Evolutionary conservation across 2,888 invertebrate genomes (phyloP).

Genomic region (Leucophora obtusa): DNA sequence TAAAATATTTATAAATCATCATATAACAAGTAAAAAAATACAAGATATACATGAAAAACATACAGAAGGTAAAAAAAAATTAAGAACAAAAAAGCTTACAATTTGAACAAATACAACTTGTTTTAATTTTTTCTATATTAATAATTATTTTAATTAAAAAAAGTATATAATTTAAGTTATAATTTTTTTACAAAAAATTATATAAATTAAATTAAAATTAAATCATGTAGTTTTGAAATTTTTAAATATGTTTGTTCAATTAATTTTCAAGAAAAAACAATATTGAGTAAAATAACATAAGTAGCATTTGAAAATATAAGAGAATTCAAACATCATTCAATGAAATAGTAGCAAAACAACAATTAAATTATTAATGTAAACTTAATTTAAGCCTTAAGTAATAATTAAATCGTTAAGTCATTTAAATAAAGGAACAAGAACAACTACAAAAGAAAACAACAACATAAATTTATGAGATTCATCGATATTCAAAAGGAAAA

Average conservation of each 20-base stretch:
- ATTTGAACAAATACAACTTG: slow-evolving; percentile 49
- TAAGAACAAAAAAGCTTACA: slow-evolving; percentile 43
- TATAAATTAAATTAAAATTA: background rate
- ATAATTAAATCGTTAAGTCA: slow-evolving; percentile 16
- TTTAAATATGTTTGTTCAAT: slow-evolving; percentile 8
- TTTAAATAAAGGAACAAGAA: slow-evolving; percentile 10
- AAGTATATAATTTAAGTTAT: background rate
- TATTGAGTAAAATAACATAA: slow-evolving; percentile 1
- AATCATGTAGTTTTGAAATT: background rate
- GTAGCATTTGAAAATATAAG: slow-evolving; percentile 40
- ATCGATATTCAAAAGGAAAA: slow-evolving; percentile 3
- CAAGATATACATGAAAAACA: slow-evolving; percentile 39
- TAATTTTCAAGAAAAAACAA: slow-evolving; percentile 20
- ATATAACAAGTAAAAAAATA: slow-evolving; percentile 41
- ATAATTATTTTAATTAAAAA: slow-evolving; percentile 10
- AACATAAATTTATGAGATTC: slow-evolving; percentile 15
- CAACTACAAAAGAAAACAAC: slow-evolving; percentile 20
- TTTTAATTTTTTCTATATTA: slow-evolving; percentile 3
- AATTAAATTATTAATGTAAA: slow-evolving; percentile 17
- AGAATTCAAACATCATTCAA: slow-evolving; percentile 10
- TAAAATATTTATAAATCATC: slow-evolving; percentile 33
- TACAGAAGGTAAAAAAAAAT: background rate
- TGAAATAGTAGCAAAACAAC: slow-evolving; percentile 27
- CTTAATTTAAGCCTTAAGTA: slow-evolving; percentile 39
- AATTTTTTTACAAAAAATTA: background rate